These are phyloP conservation scores for Hemicentrotus pulcherrimus DNA, from an alignment of 35 echinoderm and acorn worm species.

Conservation along the genomic window DNA sequence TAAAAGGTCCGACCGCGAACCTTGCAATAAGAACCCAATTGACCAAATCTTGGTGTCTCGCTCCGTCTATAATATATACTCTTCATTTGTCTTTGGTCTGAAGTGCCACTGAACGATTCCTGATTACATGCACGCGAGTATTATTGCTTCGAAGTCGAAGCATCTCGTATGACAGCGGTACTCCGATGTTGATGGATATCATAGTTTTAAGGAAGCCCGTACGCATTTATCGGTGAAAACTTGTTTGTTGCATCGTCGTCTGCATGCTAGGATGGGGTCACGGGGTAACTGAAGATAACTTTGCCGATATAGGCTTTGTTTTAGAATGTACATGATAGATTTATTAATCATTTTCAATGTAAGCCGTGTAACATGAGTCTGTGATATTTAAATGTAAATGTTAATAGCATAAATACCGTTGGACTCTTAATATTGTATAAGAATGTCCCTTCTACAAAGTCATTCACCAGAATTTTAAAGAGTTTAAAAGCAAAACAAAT, in stretches of 20 bases:
- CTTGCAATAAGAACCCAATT: background rate
- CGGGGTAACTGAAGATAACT: too few relatives aligned
- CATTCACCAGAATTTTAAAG: too few relatives aligned
- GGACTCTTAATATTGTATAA: too few relatives aligned
- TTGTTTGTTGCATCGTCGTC: background rate
- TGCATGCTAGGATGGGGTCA: too few relatives aligned
- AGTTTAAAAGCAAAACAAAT: too few relatives aligned
- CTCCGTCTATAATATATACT: background rate
- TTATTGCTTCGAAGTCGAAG: background rate
- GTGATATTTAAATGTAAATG: too few relatives aligned
- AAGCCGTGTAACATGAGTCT: too few relatives aligned
- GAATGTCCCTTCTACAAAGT: too few relatives aligned
- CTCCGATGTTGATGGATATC: background rate
- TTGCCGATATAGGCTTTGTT: too few relatives aligned
- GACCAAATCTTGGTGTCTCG: background rate
- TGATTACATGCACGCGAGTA: background rate
- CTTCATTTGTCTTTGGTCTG: background rate
- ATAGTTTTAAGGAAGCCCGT: background rate
- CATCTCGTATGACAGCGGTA: background rate
- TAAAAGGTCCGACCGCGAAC: background rate
- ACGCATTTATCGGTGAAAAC: background rate
- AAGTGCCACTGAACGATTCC: background rate
- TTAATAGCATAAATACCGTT: too few relatives aligned
- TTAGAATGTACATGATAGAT: too few relatives aligned
- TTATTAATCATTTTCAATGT: too few relatives aligned